Evolutionary conservation across 2,888 invertebrate genomes (phyloP), one percentile per base, ranked within the genome.

Genomic region (Lochmaea capreae): DNA sequence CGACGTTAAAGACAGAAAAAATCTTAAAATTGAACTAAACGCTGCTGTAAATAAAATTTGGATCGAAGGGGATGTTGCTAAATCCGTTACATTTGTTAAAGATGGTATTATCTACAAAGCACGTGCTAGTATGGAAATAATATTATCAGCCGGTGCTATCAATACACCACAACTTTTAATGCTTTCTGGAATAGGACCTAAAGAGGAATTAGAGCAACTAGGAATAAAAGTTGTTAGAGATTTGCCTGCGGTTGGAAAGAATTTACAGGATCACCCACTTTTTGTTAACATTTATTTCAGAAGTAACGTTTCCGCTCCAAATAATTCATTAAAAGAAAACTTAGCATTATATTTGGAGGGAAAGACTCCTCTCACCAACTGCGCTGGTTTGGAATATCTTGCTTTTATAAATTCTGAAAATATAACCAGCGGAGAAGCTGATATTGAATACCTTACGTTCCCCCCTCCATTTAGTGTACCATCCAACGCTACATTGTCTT

Each of bases 101-200:
- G 57, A 67, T 49, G 52, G 73, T 11, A 67, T 42, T 11, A 62
- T 54, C 4, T 90, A 87, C 75, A 80, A 84, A 4, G 88, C 89
- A 0, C 84, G 86, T 8, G 94, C 94, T 2, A 89, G 88, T 14
- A 94, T 92, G 78, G 96, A 95, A 87, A 90, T 97, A 1, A 90
- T 97, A 67, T 86, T 96, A 49, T 91, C 93, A 8, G 95, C 95
- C 0, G 97, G 97, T 3, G 88, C 94, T 0, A 92, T 97, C 39
- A 95, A 94, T 79, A 94, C 95, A 1, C 95, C 97, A 0, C 96
- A 97, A 84, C 85, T 97, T 8, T 86, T 97, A 63, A 93, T 96
- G 94, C 85, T 96, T 14, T 96, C 96, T 0, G 97, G 97, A 14
- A 88, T 96, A 42, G 94, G 94, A 0, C 94, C 94, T 0, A 86